Evolutionary conservation across 2,113 vertebrate genomes (phyloP), one percentile per base, ranked within the genome.

Genomic region (Probosciger aterrimus): DNA sequence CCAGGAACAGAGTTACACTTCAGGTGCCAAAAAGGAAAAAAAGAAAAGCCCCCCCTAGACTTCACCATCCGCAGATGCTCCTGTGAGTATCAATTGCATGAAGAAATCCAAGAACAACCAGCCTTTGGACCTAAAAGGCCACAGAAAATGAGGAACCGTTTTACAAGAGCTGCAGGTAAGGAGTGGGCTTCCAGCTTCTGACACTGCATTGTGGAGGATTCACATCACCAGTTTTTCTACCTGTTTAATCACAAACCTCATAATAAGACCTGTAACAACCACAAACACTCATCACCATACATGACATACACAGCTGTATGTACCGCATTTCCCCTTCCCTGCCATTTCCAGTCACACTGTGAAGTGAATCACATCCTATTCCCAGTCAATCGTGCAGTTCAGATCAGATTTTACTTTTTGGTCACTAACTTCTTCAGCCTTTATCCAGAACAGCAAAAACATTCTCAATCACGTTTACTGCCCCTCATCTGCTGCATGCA

Each of bases 241-340:
- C 9, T 47, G 22, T 68, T 39, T 28, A 7, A 31, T 25, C 47
- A 28, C 52, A 88, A 73, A 25, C 30, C 30, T 41, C 25, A 12
- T 18, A 9, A 37, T 5, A 39, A n/a, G 19, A 31, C 23, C 70
- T 28, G 20, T 8, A 53, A 64, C 37, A 82, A 24, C 60, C 76
- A 50, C 0, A 53, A 85, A 69, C 2, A 25, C 3, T 11, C 46
- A 33, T 1, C 2, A 24, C 3, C 27, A 67, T 7, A 22, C 49
- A 2, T 4, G 6, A 50, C 10, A 43, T 3, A 35, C 41, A 67
- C 55, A 71, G n/a, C 37, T 19, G 12, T 6, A 9, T 1, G 16
- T 59, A 52, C 11, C 33, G 11, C 25, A 20, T 16, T 7, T n/a
- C 20, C 43, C 57, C 75, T 27, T 59, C 37, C 59, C 2, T 47